Evolutionary conservation across 2,113 vertebrate species (phyloP), one percentile per base, ranked within the genome.

Genomic region (Oncorhynchus clarkii): DNA sequence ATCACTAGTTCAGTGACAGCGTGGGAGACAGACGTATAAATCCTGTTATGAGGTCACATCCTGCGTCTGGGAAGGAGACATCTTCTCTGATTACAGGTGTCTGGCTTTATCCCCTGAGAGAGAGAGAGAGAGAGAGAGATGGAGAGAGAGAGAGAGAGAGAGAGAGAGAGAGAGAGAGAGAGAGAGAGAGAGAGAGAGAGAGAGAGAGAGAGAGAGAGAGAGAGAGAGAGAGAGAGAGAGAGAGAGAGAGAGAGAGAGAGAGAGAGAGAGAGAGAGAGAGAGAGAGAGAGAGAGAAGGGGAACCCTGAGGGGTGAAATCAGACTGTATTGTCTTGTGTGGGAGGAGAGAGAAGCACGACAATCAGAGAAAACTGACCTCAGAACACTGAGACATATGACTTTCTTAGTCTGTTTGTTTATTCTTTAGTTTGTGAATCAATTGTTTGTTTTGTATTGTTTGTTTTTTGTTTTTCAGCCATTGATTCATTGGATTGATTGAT

Each of bases 31-130:
- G 48, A 18, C 70, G 16, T 70, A 73, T 80, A 83, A 88, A 87
- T 87, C 83, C 79, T 73, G 65, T 86, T 82, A 84, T 11, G 77
- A 59, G 77, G 70, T 81, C 27, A 83, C 84, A 83, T 89, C 78
- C 77, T 76, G 68, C 45, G 69, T 57, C 73, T 70, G 67, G 18
- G 39, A 18, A 54, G 51, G 67, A 70, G 57, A 72, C 79, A 78
- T 75, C 65, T 64, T 20, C 66, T 27, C 14, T 79, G 81, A 81
- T 78, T 77, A 75, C 71, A 84, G 81, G 82, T 76, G 78, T 66
- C 70, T 69, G 39, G 39, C 39, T 45, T 45, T 27, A 27, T 59
- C 16, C 70, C 39, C 74, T 45, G 74, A 79, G 67, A 76, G 66
- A 20, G 66, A 14, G 29, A 16, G 0, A 0, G 2, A 34, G 24